Percentiles rank a stretch among this genome's conserved stretches.
phyloP scores from a whole-genome alignment of 1,140 invertebrate species.

The Zaprionus gabonicus region DNA sequence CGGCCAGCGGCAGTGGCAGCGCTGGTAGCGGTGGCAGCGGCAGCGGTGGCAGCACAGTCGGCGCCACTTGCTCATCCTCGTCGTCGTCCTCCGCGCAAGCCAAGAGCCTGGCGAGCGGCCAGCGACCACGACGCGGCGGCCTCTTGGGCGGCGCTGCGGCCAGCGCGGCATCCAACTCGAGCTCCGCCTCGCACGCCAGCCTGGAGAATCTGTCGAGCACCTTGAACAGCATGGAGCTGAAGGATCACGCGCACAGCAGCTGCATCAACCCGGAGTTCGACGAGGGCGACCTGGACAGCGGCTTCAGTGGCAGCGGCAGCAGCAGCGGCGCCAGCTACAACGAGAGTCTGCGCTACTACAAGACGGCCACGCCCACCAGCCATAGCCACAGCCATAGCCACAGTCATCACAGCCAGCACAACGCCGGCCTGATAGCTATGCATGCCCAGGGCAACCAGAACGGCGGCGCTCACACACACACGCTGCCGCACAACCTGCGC shows the following conservation, averaged over 20 bases:
- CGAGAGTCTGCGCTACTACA: conserved; percentile 86
- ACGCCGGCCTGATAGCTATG: conserved; percentile 12
- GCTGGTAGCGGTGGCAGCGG: conserved; percentile 54
- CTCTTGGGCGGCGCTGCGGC: conserved; percentile 70
- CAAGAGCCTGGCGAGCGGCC: conserved; percentile 28
- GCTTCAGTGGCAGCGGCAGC: conserved; percentile 90
- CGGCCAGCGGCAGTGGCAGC: conserved; percentile 33
- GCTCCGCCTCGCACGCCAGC: conserved; percentile 71
- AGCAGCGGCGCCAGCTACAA: conserved; percentile 91
- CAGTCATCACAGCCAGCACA: conserved; percentile 23
- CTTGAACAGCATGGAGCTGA: conserved; percentile 87
- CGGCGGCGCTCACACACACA: conserved; percentile 55
- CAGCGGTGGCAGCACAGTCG: conserved; percentile 58
- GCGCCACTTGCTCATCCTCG: conserved; percentile 12
- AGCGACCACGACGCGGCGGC: conserved; percentile 67
- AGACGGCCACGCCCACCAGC: conserved; percentile 70
- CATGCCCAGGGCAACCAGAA: conserved; percentile 39
- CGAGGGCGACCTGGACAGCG: conserved; percentile 91
- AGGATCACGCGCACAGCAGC: conserved; percentile 86
- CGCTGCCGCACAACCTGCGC: conserved; percentile 73
- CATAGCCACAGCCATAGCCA: conserved; percentile 37
- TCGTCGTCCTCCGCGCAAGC: conserved; percentile 21
- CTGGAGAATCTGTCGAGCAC: conserved; percentile 88
- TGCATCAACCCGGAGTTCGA: conserved; percentile 87
- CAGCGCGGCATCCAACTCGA: conserved; percentile 54